Percentiles rank a stretch among this genome's conserved stretches.
These are phyloP conservation scores for Spermophilus dauricus DNA, from an alignment of 2,113 vertebrate species.

Conservation along the genomic window DNA sequence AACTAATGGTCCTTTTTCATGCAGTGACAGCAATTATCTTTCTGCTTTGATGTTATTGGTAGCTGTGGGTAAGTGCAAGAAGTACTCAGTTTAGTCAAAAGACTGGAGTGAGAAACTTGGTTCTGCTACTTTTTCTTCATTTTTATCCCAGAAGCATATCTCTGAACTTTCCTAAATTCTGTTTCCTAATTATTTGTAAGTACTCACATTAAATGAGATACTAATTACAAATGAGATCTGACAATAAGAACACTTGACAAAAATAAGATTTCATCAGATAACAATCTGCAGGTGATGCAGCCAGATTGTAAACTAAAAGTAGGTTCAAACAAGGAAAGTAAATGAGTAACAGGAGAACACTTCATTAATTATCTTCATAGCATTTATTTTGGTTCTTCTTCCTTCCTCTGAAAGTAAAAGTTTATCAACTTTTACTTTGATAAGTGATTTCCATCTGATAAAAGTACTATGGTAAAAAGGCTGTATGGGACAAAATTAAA, in stretches of 20 bases:
- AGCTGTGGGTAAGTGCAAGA: fast-evolving
- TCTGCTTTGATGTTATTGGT: fast-evolving
- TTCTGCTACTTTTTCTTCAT: neutral
- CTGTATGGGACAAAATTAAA: neutral
- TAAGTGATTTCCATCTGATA: neutral
- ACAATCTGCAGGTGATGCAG: neutral
- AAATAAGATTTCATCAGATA: neutral
- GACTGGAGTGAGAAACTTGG: too few relatives aligned
- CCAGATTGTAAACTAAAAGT: neutral
- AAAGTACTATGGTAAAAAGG: neutral
- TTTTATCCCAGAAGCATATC: neutral
- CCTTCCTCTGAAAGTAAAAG: neutral
- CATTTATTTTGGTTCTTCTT: constrained; percentile 24
- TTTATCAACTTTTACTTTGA: neutral
- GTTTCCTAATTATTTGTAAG: neutral
- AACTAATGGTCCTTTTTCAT: neutral
- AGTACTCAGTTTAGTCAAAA: neutral
- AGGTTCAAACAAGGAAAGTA: neutral
- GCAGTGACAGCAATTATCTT: neutral
- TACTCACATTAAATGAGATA: neutral
- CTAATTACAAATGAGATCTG: constrained; percentile 35
- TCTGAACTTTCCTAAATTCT: neutral
- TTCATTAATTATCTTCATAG: neutral
- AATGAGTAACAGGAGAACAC: neutral
- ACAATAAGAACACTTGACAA: neutral